Base-by-base conservation (phyloP, 2,113 vertebrate genomes). In the Onychostoma macrolepis region DNA sequence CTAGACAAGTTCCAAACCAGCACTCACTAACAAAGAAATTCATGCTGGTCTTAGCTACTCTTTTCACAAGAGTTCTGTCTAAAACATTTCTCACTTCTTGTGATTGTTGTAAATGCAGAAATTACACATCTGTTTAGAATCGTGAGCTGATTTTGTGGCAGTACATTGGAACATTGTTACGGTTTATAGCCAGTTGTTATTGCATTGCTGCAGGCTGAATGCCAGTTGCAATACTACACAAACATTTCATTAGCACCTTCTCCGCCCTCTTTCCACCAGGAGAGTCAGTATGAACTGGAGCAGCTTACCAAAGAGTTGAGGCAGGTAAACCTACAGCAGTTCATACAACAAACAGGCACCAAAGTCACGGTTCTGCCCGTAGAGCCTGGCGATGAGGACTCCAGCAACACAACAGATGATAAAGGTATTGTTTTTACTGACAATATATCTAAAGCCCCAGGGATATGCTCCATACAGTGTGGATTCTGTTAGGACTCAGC, bases 311-410 rank as follows among this genome's bases (percentile, higher is more conserved):
- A 99, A 93, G 98, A 99, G 95, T 94, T 99, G 88, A 95, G 98
- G 69, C 98, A 99, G 90, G 98, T 99, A 41, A 99, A 99, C 85
- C 96, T 99, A 78, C 98, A 99, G 86, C 98, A 99, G 92, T 99
- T 99, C 89, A 99, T 99, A 93, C 97, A 97, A 94, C 98, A 99
- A 89, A 99, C 98, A 0, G 98, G 98, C 88, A 98, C 98, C 0
- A 99, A 98, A 92, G 98, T 99, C 58, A 99, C 98, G 0, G 98
- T 99, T 72, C 92, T 99, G 90, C 98, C 98, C 0, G 98, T 98
- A 0, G 97, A 98, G 79, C 97, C 97, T 2, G 86, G 88, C 0
- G 97, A 98, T 45, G 92, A 96, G 4, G 97, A 98, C 83, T 91
- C 94, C 65, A 90, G 91, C 0, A 94, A 89, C 0, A 89, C 71